These are phyloP conservation scores for Myotis pilosus DNA, from an alignment of 2,797 vertebrate genomes.

Conservation along the genomic window DNA sequence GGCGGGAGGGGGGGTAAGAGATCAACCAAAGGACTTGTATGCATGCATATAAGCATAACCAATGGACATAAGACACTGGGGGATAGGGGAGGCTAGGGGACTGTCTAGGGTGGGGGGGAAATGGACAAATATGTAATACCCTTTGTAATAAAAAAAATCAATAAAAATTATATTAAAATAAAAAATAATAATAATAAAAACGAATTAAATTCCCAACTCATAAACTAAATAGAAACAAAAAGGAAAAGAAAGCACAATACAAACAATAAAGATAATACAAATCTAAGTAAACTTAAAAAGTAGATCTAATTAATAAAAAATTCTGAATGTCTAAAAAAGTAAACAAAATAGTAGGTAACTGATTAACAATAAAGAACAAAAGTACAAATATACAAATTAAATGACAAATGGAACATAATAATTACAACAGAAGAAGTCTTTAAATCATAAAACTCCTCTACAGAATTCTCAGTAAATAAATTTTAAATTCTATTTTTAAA, in stretches of 20 bases:
- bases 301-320: not conserved
- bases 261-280: not conserved
- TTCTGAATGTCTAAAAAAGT: not conserved
- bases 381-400: slow-evolving; percentile 5
- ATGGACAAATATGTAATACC: too few species aligned
- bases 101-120: too few species aligned
- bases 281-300: not conserved
- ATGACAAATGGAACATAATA: not conserved
- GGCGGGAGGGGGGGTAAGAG: too few species aligned
- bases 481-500: not conserved
- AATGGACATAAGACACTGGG: too few species aligned
- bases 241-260: not conserved
- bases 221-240: not conserved
- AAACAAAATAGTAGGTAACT: not conserved
- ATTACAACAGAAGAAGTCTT: not conserved
- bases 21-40: too few species aligned
- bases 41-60: too few species aligned
- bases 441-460: not conserved
- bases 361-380: not conserved
- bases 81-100: too few species aligned
- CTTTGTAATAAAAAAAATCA: too few species aligned
- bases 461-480: not conserved
- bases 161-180: too few species aligned
- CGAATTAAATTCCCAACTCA: not conserved
- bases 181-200: too few species aligned